Evolutionary conservation across 30 jellyfish, hydroid and myxozoan genomes (phyloP).

Genomic region (Hydra vulgaris): DNA sequence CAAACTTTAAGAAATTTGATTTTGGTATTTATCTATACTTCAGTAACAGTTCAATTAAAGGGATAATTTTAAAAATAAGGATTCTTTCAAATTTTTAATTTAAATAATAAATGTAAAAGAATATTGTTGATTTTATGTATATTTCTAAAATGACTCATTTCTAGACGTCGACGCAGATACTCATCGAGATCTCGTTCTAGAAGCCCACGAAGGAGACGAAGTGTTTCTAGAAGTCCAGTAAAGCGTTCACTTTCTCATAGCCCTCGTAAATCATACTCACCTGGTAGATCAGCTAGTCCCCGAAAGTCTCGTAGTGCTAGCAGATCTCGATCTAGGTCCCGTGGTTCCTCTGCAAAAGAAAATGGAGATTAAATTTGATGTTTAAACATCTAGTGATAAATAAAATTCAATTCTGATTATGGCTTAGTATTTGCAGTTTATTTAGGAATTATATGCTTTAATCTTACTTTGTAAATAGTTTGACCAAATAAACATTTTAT

Average conservation of each 20-base stretch:
- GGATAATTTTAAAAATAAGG: neutral
- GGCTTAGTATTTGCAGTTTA: neutral
- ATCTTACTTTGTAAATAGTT: neutral
- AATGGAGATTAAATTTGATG: conserved; percentile 14
- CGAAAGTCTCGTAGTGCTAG: conserved; percentile 4
- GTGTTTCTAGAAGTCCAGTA: conserved; percentile 45
- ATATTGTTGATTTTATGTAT: neutral
- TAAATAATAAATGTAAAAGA: neutral
- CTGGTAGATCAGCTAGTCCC: conserved; percentile 12
- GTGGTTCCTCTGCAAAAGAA: conserved; percentile 38
- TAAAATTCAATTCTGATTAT: neutral
- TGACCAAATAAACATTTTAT: neutral
- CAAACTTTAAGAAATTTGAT: too few relatives aligned
- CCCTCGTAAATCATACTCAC: conserved; percentile 10
- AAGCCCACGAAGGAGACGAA: conserved; percentile 39
- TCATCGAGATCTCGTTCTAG: conserved; percentile 55
- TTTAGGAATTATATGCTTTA: neutral
- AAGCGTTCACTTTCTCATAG: conserved; percentile 10
- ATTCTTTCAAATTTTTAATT: neutral
- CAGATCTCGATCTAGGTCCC: conserved; percentile 49
- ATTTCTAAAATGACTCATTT: too few relatives aligned
- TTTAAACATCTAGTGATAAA: neutral
- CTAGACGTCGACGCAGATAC: conserved; percentile 73
- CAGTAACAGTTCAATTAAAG: too few relatives aligned
- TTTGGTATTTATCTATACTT: too few relatives aligned